These are phyloP conservation scores for Agelas oroides DNA, from an alignment of 37 sponge, comb jelly and placozoan species.

Conservation along the genomic window DNA sequence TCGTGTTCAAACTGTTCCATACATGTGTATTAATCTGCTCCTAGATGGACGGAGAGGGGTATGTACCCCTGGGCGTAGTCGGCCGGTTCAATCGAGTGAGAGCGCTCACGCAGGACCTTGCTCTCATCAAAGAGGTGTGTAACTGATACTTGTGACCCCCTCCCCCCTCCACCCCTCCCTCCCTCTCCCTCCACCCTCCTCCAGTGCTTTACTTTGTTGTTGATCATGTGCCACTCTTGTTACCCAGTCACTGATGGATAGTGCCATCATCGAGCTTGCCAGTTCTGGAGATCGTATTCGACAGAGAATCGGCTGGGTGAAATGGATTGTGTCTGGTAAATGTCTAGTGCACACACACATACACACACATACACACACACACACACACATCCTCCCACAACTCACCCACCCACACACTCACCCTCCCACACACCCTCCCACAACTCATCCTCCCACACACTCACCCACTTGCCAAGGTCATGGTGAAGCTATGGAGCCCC, in stretches of 20 bases:
- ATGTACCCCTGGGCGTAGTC: conserved; percentile 83
- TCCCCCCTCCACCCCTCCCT: too few relatives aligned
- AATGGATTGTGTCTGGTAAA: conserved; percentile 53
- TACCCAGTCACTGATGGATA: conserved; percentile 20
- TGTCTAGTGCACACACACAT: not conserved
- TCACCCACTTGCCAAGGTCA: too few relatives aligned
- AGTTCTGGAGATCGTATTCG: conserved; percentile 59
- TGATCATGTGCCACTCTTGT: not conserved
- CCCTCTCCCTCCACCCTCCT: not conserved
- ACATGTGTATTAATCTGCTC: not conserved
- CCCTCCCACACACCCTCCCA: too few relatives aligned
- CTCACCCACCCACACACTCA: not conserved
- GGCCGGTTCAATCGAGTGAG: conserved; percentile 91
- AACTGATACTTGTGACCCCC: not conserved
- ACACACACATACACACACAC: too few relatives aligned
- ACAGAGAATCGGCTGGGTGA: conserved; percentile 79
- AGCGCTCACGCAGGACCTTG: conserved; percentile 80
- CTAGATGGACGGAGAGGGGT: conserved; percentile 97
- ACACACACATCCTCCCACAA: too few relatives aligned
- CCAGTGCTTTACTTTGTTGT: not conserved
- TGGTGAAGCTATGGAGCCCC: not conserved
- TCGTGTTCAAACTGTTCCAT: too few relatives aligned
- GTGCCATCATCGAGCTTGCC: conserved; percentile 36
- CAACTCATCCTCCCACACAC: too few relatives aligned
- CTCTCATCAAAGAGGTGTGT: conserved; percentile 82